Conservation (phyloP, 2,888 invertebrate species). For the Chaitophorus viminalis region DNA sequence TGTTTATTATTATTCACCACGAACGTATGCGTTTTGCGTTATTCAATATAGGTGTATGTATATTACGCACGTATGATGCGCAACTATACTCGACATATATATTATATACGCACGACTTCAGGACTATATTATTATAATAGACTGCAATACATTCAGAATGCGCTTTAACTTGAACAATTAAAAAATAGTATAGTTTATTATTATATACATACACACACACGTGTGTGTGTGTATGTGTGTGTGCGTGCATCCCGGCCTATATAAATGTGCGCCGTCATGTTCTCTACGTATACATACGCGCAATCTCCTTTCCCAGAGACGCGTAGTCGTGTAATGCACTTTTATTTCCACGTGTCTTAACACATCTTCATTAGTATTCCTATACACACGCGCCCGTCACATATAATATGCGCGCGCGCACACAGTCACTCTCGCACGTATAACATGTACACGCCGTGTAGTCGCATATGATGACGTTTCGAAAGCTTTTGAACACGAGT, state of each 20-base stretch:
- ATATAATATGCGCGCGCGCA: neutral
- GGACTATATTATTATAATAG: too few species aligned
- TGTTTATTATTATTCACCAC: neutral
- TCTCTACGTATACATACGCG: too few species aligned
- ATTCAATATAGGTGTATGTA: too few species aligned
- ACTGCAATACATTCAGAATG: neutral
- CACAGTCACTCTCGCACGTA: neutral
- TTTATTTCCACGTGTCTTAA: slow-evolving; percentile 43
- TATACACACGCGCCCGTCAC: neutral
- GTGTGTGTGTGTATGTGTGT: too few species aligned
- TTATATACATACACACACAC: neutral
- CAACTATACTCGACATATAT: too few species aligned
- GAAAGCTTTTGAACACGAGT: neutral
- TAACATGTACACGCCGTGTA: too few species aligned
- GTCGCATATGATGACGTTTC: neutral
- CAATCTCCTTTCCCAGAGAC: neutral
- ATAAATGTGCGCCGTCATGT: neutral
- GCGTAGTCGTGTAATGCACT: slow-evolving; percentile 28
- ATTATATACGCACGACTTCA: too few species aligned
- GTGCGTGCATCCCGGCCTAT: neutral
- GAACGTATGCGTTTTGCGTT: neutral
- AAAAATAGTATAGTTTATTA: slow-evolving; percentile 24
- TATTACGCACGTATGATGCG: too few species aligned
- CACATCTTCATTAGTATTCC: slow-evolving; percentile 51
- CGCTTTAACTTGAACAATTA: slow-evolving; percentile 10